phyloP scores from a whole-genome alignment of 1,140 invertebrate genomes.

The Drosophila melanogaster region Release_6_plus_ISO1_MT NT_037436.4:13891501-13892000 shows the following conservation, averaged over 20 bases:
- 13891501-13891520: slow-evolving; percentile 85
- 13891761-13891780: slow-evolving; percentile 77
- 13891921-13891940: slow-evolving; percentile 59
- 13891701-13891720: slow-evolving; percentile 56
- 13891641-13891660: slow-evolving; percentile 88
- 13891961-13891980: slow-evolving; percentile 84
- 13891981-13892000: slow-evolving; percentile 85
- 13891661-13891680: slow-evolving; percentile 77
- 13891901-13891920: slow-evolving; percentile 43
- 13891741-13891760: slow-evolving; percentile 79
- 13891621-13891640: slow-evolving; percentile 91
- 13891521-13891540: slow-evolving; percentile 87
- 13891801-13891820: slow-evolving; percentile 59
- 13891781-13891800: slow-evolving; percentile 84
- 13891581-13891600: slow-evolving; percentile 87
- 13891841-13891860: slow-evolving; percentile 75
- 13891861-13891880: slow-evolving; percentile 80
- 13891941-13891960: slow-evolving; percentile 80
- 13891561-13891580: slow-evolving; percentile 83
- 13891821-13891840: slow-evolving; percentile 76
- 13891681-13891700: slow-evolving; percentile 82
- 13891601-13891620: slow-evolving; percentile 93
- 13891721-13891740: slow-evolving; percentile 57
- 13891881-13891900: slow-evolving; percentile 64
- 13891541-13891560: slow-evolving; percentile 83